Base-by-base conservation (phyloP, 2,888 invertebrate genomes). In the Agrypnus murinus region DNA sequence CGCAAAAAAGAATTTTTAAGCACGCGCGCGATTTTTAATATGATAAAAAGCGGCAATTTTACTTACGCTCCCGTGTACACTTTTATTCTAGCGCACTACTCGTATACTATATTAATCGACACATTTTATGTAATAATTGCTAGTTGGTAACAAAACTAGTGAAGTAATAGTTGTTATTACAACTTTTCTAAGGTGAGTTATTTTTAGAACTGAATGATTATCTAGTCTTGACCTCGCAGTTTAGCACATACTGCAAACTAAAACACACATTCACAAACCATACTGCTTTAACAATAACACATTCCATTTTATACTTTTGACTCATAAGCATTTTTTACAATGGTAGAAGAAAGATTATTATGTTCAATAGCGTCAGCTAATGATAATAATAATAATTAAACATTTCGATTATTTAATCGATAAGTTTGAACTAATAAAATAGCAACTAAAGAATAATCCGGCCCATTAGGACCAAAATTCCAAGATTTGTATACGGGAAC, bases 151-250 rank as follows among this genome's bases (percentile, higher is more conserved):
- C 62, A 55, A 65, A 55, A 45, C 34, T 65, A n/a, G 46, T 65
- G 48, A 58, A 34, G 65, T 65, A 67, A 67, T 67, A 40, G 60
- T 62, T 25, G 25, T 5, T n/a, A n/a, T n/a, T 53, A 43, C 59
- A 67, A 17, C 31, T 65, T 25, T 46, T 34, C 45, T 60, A 60
- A 50, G 55, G 12, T 31, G 36, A 34, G 8, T 48, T 65, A 67
- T 67, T 60, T 67, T 60, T 67, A 67, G 67, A 60, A 55, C 14
- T 48, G 60, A 67, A 67, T 67, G 62, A 63, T 67, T 31, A 67
- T 67, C 60, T 67, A 67, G 67, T 60, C 60, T 60, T 60, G 67
- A 67, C 67, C 67, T 60, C 67, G 53, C 38, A 43, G 38, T 48
- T 58, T 62, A 43, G 53, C 46, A 43, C 53, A 60, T 60, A 46